phyloP scores from a whole-genome alignment of 2,797 vertebrate species.

The Pitangus sulphuratus region DNA sequence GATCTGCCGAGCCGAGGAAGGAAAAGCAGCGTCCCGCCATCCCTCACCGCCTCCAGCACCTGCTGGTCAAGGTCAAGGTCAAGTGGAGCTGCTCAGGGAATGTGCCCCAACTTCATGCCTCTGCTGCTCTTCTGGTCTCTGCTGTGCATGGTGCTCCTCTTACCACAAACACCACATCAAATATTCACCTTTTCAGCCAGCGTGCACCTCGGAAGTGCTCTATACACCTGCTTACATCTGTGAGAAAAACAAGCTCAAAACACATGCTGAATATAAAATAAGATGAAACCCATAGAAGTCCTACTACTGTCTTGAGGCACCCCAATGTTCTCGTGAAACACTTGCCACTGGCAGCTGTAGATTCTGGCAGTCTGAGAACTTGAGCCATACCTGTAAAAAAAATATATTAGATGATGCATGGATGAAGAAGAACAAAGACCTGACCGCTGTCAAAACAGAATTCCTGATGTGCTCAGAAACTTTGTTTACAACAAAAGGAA shows the following conservation, averaged over 20 bases:
- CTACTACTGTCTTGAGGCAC: not conserved
- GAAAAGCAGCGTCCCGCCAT: fast-evolving
- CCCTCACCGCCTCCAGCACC: not conserved
- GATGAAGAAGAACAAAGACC: not conserved
- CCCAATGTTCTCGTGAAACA: not conserved
- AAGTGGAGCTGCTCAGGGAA: not conserved
- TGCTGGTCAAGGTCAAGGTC: not conserved
- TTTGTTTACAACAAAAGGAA: not conserved
- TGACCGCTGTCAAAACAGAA: not conserved
- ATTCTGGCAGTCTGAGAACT: not conserved
- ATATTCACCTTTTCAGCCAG: not conserved
- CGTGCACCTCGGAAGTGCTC: fast-evolving
- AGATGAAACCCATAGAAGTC: not conserved
- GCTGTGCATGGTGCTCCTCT: not conserved
- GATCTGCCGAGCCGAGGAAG: fast-evolving
- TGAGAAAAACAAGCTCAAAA: not conserved
- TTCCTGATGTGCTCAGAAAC: not conserved
- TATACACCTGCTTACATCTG: not conserved
- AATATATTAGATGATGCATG: not conserved
- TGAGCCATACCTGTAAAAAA: fast-evolving
- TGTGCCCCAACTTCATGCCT: fast-evolving
- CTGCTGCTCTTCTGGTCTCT: not conserved
- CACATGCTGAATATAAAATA: not conserved
- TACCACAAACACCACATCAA: not conserved
- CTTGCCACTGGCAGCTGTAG: not conserved